Evolutionary conservation across 2,888 invertebrate genomes (phyloP).

Genomic region (Agrochola lota): DNA sequence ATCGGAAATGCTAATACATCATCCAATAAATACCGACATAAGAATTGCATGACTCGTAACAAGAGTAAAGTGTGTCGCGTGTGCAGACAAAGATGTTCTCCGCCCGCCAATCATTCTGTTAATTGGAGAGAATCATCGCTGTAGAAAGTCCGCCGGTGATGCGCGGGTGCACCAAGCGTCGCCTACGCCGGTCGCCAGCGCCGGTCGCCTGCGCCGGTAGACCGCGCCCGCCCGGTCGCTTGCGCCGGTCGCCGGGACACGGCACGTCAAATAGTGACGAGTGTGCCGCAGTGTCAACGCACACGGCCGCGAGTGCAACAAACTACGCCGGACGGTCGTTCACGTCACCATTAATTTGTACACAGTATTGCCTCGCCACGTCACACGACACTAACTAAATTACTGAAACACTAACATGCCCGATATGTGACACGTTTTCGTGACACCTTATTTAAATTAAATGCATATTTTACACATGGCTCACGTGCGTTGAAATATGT

Average conservation of each 20-base stretch:
- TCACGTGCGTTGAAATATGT: constrained; percentile 10
- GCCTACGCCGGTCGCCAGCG: background rate
- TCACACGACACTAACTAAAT: constrained; percentile 48
- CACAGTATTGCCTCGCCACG: constrained; percentile 74
- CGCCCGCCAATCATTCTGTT: constrained; percentile 88
- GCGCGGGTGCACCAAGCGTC: constrained; percentile 34
- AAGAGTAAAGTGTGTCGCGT: constrained; percentile 88
- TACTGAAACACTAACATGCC: constrained; percentile 41
- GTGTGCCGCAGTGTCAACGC: constrained; percentile 83
- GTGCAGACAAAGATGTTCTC: constrained; percentile 81
- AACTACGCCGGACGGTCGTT: constrained; percentile 81
- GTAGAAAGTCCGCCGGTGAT: constrained; percentile 83
- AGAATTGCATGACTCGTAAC: constrained; percentile 76
- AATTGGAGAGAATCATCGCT: constrained; percentile 89
- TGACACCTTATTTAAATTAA: constrained; percentile 11
- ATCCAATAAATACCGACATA: constrained; percentile 50
- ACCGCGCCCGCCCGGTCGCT: background rate
- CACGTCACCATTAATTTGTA: constrained; percentile 81
- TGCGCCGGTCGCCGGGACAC: constrained; percentile 35
- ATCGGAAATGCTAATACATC: constrained; percentile 61
- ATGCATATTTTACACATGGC: background rate
- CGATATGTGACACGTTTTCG: constrained; percentile 32
- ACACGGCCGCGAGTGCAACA: constrained; percentile 83
- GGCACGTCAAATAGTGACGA: constrained; percentile 66
- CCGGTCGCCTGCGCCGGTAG: constrained; percentile 17